A percentile compares a stretch with the other conserved stretches of the same genome.
Conservation (phyloP, 30 jellyfish, hydroid and myxozoan species). For the Haliclystus octoradiatus region DNA sequence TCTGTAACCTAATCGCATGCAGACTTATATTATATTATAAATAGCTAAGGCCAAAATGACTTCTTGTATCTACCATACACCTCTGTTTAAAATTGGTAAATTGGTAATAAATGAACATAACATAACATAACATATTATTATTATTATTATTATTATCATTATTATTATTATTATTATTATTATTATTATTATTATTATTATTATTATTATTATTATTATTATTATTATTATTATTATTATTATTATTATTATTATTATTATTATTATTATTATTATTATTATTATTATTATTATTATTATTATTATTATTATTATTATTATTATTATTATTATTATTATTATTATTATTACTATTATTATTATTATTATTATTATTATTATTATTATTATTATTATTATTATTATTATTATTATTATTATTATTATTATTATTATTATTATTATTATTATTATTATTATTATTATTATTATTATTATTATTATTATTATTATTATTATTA, state of each 20-base stretch:
- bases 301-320: not conserved
- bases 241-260: not conserved
- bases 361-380: not conserved
- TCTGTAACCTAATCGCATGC: no score
- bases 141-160: not conserved
- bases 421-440: not conserved
- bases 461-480: not conserved
- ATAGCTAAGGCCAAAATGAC: no score
- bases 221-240: not conserved
- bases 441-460: not conserved
- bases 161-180: not conserved
- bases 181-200: not conserved
- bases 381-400: not conserved
- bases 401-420: not conserved
- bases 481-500: not conserved
- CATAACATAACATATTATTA: no score
- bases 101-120: no score
- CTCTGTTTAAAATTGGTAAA: no score
- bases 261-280: not conserved
- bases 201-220: not conserved
- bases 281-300: not conserved
- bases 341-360: constrained; percentile 1
- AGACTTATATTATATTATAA: no score
- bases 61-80: no score
- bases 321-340: not conserved